These are phyloP conservation scores for Geotrupes spiniger DNA, from an alignment of 2,888 invertebrate species.

Conservation along the genomic window DNA sequence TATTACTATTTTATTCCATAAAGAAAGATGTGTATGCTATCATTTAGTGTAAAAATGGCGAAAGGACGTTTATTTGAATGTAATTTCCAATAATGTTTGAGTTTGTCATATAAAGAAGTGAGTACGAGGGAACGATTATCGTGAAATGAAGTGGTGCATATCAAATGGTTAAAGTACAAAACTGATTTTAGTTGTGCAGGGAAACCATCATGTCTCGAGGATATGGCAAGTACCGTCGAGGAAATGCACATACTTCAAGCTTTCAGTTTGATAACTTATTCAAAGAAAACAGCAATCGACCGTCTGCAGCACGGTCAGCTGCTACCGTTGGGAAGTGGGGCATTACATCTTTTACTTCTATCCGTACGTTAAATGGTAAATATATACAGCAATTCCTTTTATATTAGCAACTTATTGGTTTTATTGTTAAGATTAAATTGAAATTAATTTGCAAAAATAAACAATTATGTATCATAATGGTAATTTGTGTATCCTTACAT, in stretches of 20 bases:
- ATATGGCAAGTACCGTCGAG: constrained; percentile 51
- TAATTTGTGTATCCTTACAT: no score
- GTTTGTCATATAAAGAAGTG: constrained; percentile 1
- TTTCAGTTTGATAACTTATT: constrained; percentile 65
- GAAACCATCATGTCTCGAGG: constrained; percentile 48
- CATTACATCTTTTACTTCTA: constrained; percentile 88
- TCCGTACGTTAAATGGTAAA: constrained; percentile 74
- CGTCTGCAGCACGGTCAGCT: constrained; percentile 83
- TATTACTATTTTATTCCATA: no score
- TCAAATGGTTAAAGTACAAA: neutral
- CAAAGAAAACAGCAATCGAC: constrained; percentile 80
- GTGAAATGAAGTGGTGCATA: neutral
- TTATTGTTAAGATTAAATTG: no score
- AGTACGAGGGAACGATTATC: neutral
- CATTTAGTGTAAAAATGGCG: constrained; percentile 24
- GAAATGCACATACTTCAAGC: constrained; percentile 51
- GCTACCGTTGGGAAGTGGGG: constrained; percentile 94
- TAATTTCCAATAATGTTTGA: constrained; percentile 12
- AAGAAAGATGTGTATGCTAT: constrained; percentile 8
- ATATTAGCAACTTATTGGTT: neutral
- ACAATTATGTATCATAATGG: no score
- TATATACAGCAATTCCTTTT: neutral
- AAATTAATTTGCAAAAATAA: no score
- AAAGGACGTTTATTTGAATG: constrained; percentile 17
- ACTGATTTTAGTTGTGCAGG: neutral